Evolutionary conservation across 2,113 vertebrate species (phyloP).

Genomic region (Hyaena hyaena): DNA sequence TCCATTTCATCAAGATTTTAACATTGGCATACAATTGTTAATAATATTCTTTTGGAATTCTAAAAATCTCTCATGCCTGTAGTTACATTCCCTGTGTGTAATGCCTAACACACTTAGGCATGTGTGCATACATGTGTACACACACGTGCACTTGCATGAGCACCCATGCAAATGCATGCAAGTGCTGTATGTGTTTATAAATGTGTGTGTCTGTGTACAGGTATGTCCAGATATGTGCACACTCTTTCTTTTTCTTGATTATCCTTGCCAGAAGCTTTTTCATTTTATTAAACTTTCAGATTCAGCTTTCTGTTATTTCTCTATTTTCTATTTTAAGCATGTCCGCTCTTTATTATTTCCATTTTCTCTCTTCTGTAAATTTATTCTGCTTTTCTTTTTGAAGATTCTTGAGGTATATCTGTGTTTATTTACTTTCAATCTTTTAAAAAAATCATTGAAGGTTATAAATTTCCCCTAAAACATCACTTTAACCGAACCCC

Average conservation of each 20-base stretch:
- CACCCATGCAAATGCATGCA: too few species aligned
- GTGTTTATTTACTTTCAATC: background rate
- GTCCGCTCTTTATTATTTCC: background rate
- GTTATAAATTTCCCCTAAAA: background rate
- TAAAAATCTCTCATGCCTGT: background rate
- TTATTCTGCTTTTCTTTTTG: background rate
- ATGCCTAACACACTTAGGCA: fast-evolving
- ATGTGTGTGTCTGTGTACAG: background rate
- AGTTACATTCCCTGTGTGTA: background rate
- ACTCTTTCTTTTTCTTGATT: background rate
- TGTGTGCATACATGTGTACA: background rate
- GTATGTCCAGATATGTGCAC: too few species aligned
- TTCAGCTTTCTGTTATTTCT: background rate
- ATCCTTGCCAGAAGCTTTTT: background rate
- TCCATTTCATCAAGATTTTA: background rate
- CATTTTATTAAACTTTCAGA: background rate
- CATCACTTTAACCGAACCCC: too few species aligned
- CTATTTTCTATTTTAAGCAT: background rate
- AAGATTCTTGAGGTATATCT: background rate
- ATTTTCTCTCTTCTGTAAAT: background rate
- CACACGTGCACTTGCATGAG: background rate
- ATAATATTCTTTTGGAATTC: background rate
- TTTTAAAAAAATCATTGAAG: background rate
- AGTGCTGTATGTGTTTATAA: fast-evolving
- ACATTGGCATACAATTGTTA: background rate